phyloP scores from a whole-genome alignment of 2,888 invertebrate genomes.

The Dugesia japonica region DNA sequence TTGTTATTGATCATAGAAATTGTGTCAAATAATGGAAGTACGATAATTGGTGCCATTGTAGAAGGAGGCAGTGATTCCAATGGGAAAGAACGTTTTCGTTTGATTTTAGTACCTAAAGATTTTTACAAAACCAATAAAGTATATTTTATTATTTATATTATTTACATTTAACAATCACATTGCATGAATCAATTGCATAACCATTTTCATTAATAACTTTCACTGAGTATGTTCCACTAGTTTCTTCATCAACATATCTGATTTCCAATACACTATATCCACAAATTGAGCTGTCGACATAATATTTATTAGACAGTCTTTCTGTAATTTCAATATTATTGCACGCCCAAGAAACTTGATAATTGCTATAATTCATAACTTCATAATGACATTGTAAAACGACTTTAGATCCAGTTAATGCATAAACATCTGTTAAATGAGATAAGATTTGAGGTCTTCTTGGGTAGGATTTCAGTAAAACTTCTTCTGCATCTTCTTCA shows the following conservation, averaged over 20 bases:
- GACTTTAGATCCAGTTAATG: not conserved
- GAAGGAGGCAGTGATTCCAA: no score
- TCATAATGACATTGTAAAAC: not conserved
- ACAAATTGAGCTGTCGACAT: not conserved
- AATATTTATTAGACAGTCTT: not conserved
- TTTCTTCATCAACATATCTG: not conserved
- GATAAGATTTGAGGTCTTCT: not conserved
- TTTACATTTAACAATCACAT: not conserved
- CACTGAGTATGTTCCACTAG: not conserved
- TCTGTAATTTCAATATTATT: not conserved
- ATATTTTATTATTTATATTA: no score
- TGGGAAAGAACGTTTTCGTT: not conserved
- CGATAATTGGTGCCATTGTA: not conserved
- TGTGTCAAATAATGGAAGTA: conserved; percentile 24
- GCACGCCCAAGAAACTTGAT: not conserved
- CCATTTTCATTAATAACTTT: not conserved
- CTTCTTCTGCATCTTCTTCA: not conserved
- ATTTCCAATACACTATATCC: not conserved
- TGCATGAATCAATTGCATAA: not conserved
- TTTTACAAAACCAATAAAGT: no score
- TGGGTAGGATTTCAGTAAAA: not conserved
- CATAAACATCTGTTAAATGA: not conserved
- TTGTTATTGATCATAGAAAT: not conserved
- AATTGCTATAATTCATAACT: not conserved
- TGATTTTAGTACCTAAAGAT: not conserved